A percentile compares a stretch with the other conserved stretches of the same genome.
These are phyloP conservation scores for Bedellia somnulentella DNA, from an alignment of 2,888 invertebrate genomes.

Conservation along the genomic window DNA sequence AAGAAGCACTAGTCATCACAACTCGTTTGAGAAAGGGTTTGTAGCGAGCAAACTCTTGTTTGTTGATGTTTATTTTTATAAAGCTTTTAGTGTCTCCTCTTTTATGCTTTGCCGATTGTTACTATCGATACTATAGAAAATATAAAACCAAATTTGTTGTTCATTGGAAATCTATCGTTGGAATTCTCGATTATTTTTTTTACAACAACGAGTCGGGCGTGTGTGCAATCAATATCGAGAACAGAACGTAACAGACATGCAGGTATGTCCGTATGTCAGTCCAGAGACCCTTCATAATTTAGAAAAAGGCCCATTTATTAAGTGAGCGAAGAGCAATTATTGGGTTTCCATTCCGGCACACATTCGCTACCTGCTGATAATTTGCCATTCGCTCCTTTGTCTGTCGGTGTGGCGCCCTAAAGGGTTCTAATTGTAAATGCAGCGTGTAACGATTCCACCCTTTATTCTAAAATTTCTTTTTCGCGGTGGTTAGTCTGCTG, in stretches of 20 bases:
- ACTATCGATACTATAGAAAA: too few species aligned
- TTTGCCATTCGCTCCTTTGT: conserved; percentile 57
- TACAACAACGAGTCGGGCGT: too few species aligned
- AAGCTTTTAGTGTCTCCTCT: conserved; percentile 31
- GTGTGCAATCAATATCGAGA: too few species aligned
- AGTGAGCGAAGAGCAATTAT: conserved; percentile 55
- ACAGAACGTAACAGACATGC: conserved; percentile 18
- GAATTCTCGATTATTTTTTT: too few species aligned
- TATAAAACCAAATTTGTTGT: too few species aligned
- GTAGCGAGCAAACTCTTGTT: conserved; percentile 33
- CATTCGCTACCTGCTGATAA: conserved; percentile 60
- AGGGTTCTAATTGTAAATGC: conserved; percentile 60
- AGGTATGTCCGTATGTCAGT: conserved; percentile 58
- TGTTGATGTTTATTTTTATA: too few species aligned
- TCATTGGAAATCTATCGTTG: too few species aligned
- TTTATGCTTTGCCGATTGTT: conserved; percentile 27
- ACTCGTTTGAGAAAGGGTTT: conserved; percentile 50
- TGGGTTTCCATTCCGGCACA: conserved; percentile 45
- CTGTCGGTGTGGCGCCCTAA: conserved; percentile 60
- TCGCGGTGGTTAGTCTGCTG: conserved; percentile 53
- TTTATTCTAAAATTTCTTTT: conserved; percentile 57
- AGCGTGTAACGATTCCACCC: conserved; percentile 53
- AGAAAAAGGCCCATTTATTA: conserved; percentile 59
- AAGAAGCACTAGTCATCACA: conserved; percentile 51
- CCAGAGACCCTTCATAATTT: conserved; percentile 48